A percentile compares a stretch with the other conserved stretches of the same genome.
These are phyloP conservation scores for Mythimna lalbum DNA, from an alignment of 2,888 invertebrate genomes.

Conservation along the genomic window DNA sequence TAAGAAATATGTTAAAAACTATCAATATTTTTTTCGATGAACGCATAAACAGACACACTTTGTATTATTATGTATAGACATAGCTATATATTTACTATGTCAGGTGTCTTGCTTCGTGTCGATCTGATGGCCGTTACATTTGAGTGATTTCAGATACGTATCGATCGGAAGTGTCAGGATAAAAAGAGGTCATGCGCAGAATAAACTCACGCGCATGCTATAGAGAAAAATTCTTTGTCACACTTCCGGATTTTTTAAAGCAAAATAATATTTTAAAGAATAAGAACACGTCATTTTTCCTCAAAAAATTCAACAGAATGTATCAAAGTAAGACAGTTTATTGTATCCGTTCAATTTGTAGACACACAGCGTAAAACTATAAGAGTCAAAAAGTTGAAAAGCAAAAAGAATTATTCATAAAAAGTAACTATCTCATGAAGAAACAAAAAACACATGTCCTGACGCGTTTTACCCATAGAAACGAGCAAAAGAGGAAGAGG, in stretches of 20 bases:
- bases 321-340: neutral
- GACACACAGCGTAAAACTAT: no score
- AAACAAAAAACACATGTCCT: no score
- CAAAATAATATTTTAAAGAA: neutral
- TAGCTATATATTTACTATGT: slow-evolving; percentile 27
- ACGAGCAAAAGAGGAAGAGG: no score
- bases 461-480: no score
- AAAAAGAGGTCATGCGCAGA: slow-evolving; percentile 62
- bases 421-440: no score
- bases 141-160: slow-evolving; percentile 64
- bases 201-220: slow-evolving; percentile 46
- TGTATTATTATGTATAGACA: slow-evolving; percentile 7
- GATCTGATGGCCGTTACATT: slow-evolving; percentile 64
- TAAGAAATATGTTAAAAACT: neutral
- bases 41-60: neutral
- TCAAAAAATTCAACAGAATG: neutral
- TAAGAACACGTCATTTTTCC: slow-evolving; percentile 21
- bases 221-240: slow-evolving; percentile 36
- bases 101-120: slow-evolving; percentile 58
- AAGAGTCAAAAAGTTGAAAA: no score
- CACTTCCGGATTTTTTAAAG: slow-evolving; percentile 31
- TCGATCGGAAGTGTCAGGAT: slow-evolving; percentile 57
- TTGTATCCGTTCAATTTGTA: neutral
- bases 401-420: no score
- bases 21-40: neutral